A percentile compares a stretch with the other conserved stretches of the same genome.
phyloP scores from a whole-genome alignment of 2,113 vertebrate genomes.

The Atlantisia rogersi region DNA sequence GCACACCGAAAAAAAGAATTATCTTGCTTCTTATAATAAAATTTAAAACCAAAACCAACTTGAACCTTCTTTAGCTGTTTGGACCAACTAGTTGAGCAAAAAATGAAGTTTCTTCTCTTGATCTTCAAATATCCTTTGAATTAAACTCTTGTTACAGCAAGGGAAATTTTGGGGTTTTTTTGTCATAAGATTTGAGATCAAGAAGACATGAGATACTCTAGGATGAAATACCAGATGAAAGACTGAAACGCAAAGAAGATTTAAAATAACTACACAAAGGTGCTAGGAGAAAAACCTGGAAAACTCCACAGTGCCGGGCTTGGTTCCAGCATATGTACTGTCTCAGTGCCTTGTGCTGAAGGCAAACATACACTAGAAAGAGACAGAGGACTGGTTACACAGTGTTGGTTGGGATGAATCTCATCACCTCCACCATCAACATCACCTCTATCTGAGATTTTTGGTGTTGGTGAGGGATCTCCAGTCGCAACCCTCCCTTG shows the following conservation, averaged over 20 bases:
- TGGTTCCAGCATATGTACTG: background rate
- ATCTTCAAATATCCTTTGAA: slow-evolving; percentile 24
- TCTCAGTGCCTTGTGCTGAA: background rate
- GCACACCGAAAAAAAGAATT: background rate
- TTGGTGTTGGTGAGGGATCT: background rate
- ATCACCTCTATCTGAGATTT: background rate
- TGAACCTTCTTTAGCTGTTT: background rate
- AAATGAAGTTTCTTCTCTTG: background rate
- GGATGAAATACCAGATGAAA: slow-evolving; percentile 1
- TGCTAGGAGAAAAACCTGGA: background rate
- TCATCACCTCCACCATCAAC: background rate
- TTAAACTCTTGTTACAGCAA: background rate
- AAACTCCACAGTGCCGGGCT: background rate
- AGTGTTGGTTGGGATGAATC: background rate
- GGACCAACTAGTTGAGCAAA: background rate
- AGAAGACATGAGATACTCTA: background rate
- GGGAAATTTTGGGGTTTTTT: background rate
- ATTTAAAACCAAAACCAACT: too few species aligned
- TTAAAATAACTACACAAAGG: background rate
- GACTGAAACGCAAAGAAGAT: background rate
- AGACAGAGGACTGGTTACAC: background rate
- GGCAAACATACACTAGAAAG: background rate
- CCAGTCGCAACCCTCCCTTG: background rate
- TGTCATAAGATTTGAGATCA: slow-evolving; percentile 5
- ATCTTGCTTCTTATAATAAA: background rate